Conservation (phyloP, 2,113 vertebrate species). For the Indicator maculatus region DNA sequence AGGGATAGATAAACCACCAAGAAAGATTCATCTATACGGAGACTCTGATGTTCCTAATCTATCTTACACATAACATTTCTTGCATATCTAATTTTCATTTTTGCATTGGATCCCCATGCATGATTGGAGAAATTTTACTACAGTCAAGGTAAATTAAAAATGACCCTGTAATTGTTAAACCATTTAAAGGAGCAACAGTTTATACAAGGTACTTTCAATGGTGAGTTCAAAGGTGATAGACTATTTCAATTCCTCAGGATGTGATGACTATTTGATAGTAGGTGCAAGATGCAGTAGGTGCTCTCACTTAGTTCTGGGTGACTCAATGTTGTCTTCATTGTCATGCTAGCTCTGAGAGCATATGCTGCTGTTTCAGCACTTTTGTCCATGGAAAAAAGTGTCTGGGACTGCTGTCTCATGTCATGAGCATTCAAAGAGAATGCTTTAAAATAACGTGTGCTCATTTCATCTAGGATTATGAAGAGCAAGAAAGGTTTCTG, state of each 20-base stretch:
- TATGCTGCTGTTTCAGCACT: neutral
- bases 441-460: neutral
- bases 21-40: neutral
- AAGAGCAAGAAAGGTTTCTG: neutral
- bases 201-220: neutral
- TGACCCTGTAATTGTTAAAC: neutral
- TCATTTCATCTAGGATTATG: neutral
- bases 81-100: neutral
- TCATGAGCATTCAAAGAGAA: neutral
- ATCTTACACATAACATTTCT: neutral
- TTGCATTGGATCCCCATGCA: neutral
- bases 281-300: neutral
- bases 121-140: neutral
- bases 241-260: neutral
- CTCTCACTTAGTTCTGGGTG: neutral
- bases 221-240: neutral
- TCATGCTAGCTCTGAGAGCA: neutral
- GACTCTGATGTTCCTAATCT: neutral
- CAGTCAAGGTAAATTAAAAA: neutral
- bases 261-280: neutral
- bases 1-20: neutral
- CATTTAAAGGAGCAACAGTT: neutral
- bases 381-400: neutral
- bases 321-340: neutral
- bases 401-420: neutral